These are phyloP conservation scores for Gobionotothen gibberifrons DNA, from an alignment of 2,797 vertebrate genomes.

Conservation along the genomic window DNA sequence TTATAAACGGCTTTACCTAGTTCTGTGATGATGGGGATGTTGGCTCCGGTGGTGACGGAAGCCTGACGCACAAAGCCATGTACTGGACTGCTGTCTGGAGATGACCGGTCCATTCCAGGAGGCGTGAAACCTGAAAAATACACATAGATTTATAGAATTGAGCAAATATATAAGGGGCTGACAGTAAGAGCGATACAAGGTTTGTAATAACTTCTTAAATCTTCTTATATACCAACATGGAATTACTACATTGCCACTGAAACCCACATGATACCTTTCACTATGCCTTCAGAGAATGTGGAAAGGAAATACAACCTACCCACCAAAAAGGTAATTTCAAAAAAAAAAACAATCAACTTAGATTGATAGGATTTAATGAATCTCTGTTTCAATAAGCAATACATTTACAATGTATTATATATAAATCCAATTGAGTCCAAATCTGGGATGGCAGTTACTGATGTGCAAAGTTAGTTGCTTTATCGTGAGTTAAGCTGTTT, in stretches of 20 bases:
- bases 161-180: not conserved
- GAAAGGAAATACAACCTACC: not conserved
- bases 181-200: not conserved
- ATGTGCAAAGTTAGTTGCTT: not conserved
- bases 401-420: not conserved
- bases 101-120: conserved; percentile 98
- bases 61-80: conserved; percentile 95
- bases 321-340: not conserved
- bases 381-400: not conserved
- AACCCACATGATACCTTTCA: not conserved
- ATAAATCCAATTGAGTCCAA: not conserved
- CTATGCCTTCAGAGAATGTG: not conserved
- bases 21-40: conserved; percentile 99
- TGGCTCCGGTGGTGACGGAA: conserved; percentile 96
- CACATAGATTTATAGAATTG: conserved; percentile 1
- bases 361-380: too few species aligned
- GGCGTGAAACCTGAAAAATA: conserved; percentile 93
- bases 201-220: too few species aligned
- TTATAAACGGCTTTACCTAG: conserved; percentile 87
- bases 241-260: too few species aligned
- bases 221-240: too few species aligned
- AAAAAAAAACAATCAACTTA: too few species aligned
- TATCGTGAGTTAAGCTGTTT: not conserved
- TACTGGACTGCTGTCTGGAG: conserved; percentile 98
- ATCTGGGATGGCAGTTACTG: not conserved